A percentile compares a stretch with the other conserved stretches of the same genome.
These are phyloP conservation scores for Microtus montanus DNA, from an alignment of 2,113 vertebrate genomes.

Conservation along the genomic window DNA sequence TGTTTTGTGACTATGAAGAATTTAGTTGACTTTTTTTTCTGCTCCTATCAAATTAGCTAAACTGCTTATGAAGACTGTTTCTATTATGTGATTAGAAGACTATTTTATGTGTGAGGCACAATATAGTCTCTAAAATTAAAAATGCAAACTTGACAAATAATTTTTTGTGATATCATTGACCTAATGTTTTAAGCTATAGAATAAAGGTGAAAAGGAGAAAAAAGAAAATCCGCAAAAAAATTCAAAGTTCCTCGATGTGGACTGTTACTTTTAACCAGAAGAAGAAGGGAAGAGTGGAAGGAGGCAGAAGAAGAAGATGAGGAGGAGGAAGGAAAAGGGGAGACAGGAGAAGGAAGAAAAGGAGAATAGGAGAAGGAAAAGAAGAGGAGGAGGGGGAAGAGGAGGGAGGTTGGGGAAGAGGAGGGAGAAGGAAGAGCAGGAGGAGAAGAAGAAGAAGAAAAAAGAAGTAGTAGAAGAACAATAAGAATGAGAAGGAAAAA, in stretches of 20 bases:
- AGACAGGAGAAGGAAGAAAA: no score
- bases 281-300: background rate
- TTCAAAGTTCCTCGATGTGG: background rate
- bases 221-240: background rate
- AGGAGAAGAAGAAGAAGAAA: background rate
- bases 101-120: background rate
- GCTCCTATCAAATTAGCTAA: no score
- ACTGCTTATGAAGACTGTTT: background rate
- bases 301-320: background rate
- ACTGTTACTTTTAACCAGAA: background rate
- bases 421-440: no score
- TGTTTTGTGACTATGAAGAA: background rate
- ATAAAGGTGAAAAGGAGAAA: background rate
- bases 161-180: background rate
- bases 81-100: background rate
- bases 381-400: no score
- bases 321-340: fast-evolving
- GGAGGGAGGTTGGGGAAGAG: no score
- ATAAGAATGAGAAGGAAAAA: background rate
- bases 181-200: background rate
- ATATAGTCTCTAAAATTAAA: background rate
- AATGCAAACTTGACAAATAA: background rate
- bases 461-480: background rate
- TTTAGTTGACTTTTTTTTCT: background rate
- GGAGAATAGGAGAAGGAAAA: no score